Evolutionary conservation across 1,140 invertebrate species (phyloP), one percentile per base, ranked within the genome.

Genomic region (Cephus cinctus): DNA sequence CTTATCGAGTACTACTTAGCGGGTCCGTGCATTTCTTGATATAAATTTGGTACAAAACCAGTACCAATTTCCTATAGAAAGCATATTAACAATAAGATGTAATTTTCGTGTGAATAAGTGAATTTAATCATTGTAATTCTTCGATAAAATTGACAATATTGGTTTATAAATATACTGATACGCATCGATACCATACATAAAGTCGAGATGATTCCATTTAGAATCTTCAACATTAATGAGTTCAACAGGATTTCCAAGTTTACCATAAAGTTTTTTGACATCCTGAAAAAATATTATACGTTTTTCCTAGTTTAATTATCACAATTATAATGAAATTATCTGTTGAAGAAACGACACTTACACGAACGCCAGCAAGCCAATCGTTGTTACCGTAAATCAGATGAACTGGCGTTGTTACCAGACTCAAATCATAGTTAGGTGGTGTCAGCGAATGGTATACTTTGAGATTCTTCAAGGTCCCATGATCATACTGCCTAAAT

Each of bases 141-240:
- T 1, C 5, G 14, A 9, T 36, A 36, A 15, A 12, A 11, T 36
- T 11, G 27, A 2, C 30, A 82, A 52, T 32, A 83, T 57, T 2
- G 78, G 63, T 25, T 78, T 59, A 52, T 84, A 84, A 1, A 85
- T 65, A 22, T 82, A 64, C 42, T 67, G 63, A 15, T 78, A 77
- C 1, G 79, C 81, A 54, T 84, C 78, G 19, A 76, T 78, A 2
- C 78, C 82, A 72, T 82, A 85, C 9, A 85, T 63, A 58, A 82
- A 86, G 54, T 86, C 83, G 52, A 85, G 69, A 59, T 86, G 83
- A 60, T 83, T 83, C 53, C 83, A 86, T 48, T 76, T 71, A 2
- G 67, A 49, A 20, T 78, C 46, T 0, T 78, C 71, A 5, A 85
- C 78, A 60, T 74, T 58, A 53, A 77, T 80, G 60, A 75, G 78